These are phyloP conservation scores for Scopus umbretta DNA, from an alignment of 2,113 vertebrate species.

Conservation along the genomic window DNA sequence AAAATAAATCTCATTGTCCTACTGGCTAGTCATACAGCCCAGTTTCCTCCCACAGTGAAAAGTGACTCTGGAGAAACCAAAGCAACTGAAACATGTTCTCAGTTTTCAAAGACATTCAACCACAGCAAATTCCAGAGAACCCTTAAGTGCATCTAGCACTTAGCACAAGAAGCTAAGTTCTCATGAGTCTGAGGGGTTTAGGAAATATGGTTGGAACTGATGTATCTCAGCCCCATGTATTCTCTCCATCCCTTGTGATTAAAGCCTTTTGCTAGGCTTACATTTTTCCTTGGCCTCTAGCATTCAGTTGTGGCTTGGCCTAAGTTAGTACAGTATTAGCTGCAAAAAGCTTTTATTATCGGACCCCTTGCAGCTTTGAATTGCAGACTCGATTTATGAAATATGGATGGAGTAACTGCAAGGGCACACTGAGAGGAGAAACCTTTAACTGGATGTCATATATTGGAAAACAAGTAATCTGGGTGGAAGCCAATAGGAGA, in stretches of 20 bases:
- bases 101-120: constrained; percentile 44
- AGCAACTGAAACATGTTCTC: background rate
- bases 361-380: background rate
- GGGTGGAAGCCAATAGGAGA: background rate
- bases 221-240: background rate
- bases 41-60: constrained; percentile 11
- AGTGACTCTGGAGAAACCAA: constrained; percentile 11
- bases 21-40: background rate
- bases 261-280: constrained; percentile 36
- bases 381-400: constrained; percentile 36
- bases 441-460: background rate
- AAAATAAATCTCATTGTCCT: background rate
- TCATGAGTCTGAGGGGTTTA: background rate
- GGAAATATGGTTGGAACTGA: background rate
- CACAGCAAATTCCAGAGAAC: constrained; percentile 26
- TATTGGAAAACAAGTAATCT: background rate
- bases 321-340: constrained; percentile 23
- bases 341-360: constrained; percentile 41
- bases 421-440: background rate
- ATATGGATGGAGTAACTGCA: background rate
- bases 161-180: background rate
- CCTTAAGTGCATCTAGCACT: background rate
- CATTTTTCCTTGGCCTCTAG: constrained; percentile 45
- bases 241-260: background rate
- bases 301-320: constrained; percentile 41